Evolutionary conservation across 92 coral and sea anemone species (phyloP).

Genomic region (Muricea muricata): DNA sequence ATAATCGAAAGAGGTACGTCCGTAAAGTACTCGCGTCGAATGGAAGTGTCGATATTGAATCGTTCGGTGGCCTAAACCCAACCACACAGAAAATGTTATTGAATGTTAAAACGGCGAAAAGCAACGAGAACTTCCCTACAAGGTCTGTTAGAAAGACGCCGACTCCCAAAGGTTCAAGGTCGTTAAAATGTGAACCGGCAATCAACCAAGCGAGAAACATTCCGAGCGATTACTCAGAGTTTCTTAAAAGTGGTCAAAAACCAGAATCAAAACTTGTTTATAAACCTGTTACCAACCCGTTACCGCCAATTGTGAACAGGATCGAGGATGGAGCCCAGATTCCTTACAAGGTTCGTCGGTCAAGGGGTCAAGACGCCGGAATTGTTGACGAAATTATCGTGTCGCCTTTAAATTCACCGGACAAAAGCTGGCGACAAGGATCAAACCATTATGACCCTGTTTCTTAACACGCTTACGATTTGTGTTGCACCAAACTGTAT

Average conservation of each 20-base stretch:
- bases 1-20: constrained; percentile 66
- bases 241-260: constrained; percentile 82
- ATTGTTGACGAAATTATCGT: constrained; percentile 85
- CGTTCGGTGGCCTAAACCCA: constrained; percentile 79
- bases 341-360: constrained; percentile 74
- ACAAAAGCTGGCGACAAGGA: constrained; percentile 94
- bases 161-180: constrained; percentile 81
- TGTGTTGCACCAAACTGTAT: background rate
- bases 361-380: constrained; percentile 61
- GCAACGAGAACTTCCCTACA: constrained; percentile 84
- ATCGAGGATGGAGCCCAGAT: constrained; percentile 67
- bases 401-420: constrained; percentile 96
- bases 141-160: constrained; percentile 69
- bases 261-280: constrained; percentile 95
- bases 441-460: constrained; percentile 40
- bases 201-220: constrained; percentile 72
- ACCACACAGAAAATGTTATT: constrained; percentile 87
- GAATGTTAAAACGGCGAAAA: constrained; percentile 79
- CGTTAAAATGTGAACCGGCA: constrained; percentile 35
- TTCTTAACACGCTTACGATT: background rate
- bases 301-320: constrained; percentile 86
- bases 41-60: constrained; percentile 65
- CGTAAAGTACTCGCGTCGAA: constrained; percentile 80
- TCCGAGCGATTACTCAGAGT: constrained; percentile 88
- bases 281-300: constrained; percentile 88